Evolutionary conservation across 2,888 invertebrate genomes (phyloP), one percentile per base, ranked within the genome.

Genomic region (Erebia epiphron): DNA sequence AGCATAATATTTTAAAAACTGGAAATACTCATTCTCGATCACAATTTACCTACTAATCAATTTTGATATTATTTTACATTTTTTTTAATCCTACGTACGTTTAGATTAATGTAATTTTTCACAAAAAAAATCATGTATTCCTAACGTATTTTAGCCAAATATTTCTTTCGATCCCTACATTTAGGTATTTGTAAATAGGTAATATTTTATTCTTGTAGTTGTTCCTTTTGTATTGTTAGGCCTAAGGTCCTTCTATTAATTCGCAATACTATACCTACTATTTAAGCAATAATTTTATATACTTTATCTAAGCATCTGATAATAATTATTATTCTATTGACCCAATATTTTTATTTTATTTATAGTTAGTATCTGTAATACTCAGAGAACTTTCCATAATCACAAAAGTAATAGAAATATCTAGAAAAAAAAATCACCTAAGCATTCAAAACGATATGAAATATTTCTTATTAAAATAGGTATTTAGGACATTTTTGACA

Each of bases 71-170:
- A 83, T 83, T 83, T 85, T 82, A 82, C 76, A 77, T 78, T 77
- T 69, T 78, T 80, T 80, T 79, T 80, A 78, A 81, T 78, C 81
- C 80, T 80, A 77, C 79, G 80, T 83, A 35, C 83, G 84, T 82
- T 78, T 85, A 86, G 82, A 81, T 76, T 81, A 83, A 85, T 86
- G 74, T 76, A 75, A 56, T 77, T 76, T 76, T 84, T 85, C 86
- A 85, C 85, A 80, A 67, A 58, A 43, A 78, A 76, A 81, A 81
- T 79, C 81, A 84, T 86, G 83, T 91, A 90, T 87, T 89, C 90
- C 88, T 90, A 91, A 86, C 86, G 88, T 87, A 85, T 87, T 89
- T 90, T 92, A 93, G 91, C 92, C 92, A 93, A 93, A 92, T 91
- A 90, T 91, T 91, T 89, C 81, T 82, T 92, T 91, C 82, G 86